Evolutionary conservation across 2,888 invertebrate genomes (phyloP), one percentile per base, ranked within the genome.

Genomic region (Congeria kusceri): DNA sequence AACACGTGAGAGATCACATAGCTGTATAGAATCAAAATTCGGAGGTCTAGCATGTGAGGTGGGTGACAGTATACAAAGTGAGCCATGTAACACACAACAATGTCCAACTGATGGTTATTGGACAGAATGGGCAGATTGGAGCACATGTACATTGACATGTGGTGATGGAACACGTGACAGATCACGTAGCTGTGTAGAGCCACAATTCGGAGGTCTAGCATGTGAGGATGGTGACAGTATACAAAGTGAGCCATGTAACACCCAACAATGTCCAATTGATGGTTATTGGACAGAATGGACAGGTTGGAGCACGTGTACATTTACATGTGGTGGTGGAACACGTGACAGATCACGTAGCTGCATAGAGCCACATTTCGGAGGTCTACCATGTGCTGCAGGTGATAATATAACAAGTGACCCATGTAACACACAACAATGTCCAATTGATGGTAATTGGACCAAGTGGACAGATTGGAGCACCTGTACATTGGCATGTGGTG

Each of bases 381-480:
- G 80, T 15, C 0, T 9, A n/a, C 18, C 15, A 0, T 80, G 80
- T 58, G 15, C 3, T 23, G 39, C 15, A 13, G 80, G 80, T 20
- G 58, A 65, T 25, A 11, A 28, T 23, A 49, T n/a, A 18, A 66
- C 77, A 18, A 57, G 47, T 46, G 56, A 66, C 5, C 27, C n/a
- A 15, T 80, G 80, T 62, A 73, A 58, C 29, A 47, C 32, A 25
- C 47, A 49, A 9, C 53, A 65, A 15, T 78, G 78, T 70, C 73
- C 78, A 72, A 78, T 78, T 47, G 80, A 80, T 57, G 80, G 80
- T 15, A 64, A 61, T 29, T 80, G 78, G 72, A 25, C 69, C 13
- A 49, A 49, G 4, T 84, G 84, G 84, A 28, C 64, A 32, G 27
- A 32, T 4, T 84, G 80, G 80, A 67, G 39, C 18, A 25, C 11